Evolutionary conservation across 2,113 vertebrate genomes (phyloP), one percentile per base, ranked within the genome.

Genomic region (Chaenocephalus aceratus): DNA sequence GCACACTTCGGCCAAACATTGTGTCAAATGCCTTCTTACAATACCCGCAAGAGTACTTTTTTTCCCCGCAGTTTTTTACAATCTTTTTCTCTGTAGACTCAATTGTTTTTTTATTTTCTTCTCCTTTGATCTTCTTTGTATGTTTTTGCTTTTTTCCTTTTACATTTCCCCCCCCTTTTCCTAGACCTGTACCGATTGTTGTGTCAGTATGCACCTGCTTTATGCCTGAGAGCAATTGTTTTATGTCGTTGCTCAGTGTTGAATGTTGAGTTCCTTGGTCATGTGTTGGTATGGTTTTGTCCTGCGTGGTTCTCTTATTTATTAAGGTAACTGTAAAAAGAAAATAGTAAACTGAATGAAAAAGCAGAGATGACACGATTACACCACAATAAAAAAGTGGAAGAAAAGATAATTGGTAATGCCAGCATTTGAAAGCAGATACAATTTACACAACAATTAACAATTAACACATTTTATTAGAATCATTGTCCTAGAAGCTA

Each of bases 21-120:
- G 75, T 80, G 3, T 79, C 3, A 49, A 90, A 92, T 1, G 18
- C 9, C 30, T 65, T 89, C 1, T 26, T 12, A 13, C 92, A 92
- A 54, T 75, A 60, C 23, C 46, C 77, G 66, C 90, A 93, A 5
- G 8, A 0, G 44, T 70, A 82, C 0, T 0, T 56, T 7, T 36
- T 76, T 26, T 2, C 4, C 10, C 1, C 0, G 0, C 3, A 0
- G 7, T 4, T 26, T 76, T n/a, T 10, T 54, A 10, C 45, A 0
- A 2, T 21, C 41, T 53, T 6, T 7, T 36, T 16, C 68, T 63
- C 41, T 45, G 1, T n/a, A 18, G 70, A 49, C 10, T 21, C 5
- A 6, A 3, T 6, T 44, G 9, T 44, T 64, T 2, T 10, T 46
- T 63, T 52, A 8, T 10, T 3, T 1, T 49, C 10, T 6, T 52